Evolutionary conservation across 2,888 invertebrate genomes (phyloP).

Genomic region (Folsomia manolachei): DNA sequence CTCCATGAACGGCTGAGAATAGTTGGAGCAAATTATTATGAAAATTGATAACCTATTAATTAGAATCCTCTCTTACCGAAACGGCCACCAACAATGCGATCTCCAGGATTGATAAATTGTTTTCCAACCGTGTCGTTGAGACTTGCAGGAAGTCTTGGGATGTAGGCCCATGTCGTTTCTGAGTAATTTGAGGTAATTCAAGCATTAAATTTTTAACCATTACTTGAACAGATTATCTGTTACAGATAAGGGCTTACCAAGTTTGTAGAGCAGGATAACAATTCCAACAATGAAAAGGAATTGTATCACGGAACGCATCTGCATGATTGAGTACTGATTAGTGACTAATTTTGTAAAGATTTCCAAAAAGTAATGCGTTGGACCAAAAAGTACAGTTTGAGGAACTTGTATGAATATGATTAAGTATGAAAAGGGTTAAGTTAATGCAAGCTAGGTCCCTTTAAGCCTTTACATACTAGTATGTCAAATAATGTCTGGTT

Average conservation of each 20-base stretch:
- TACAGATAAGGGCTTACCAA: constrained; percentile 9
- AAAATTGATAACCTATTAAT: constrained; percentile 1
- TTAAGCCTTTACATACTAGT: no score
- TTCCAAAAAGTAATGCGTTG: no score
- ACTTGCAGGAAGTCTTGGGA: constrained; percentile 33
- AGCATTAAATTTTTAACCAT: background rate
- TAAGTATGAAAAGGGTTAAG: no score
- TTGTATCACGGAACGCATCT: background rate
- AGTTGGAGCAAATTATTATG: background rate
- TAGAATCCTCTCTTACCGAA: no score
- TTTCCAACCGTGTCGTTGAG: constrained; percentile 25
- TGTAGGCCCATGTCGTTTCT: constrained; percentile 31
- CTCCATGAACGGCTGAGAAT: constrained; percentile 41
- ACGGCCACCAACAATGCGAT: constrained; percentile 46
- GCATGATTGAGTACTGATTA: no score
- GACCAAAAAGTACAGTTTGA: no score
- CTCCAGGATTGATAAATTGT: constrained; percentile 39
- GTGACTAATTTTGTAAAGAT: no score
- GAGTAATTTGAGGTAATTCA: background rate
- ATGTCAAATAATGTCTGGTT: no score
- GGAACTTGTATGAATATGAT: no score
- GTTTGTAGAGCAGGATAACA: constrained; percentile 12
- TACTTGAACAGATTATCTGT: background rate
- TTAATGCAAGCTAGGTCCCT: no score
- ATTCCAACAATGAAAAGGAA: constrained; percentile 10